These are phyloP conservation scores for Henricia sp. DNA, from an alignment of 53 echinoderm and acorn worm species.

Conservation along the genomic window DNA sequence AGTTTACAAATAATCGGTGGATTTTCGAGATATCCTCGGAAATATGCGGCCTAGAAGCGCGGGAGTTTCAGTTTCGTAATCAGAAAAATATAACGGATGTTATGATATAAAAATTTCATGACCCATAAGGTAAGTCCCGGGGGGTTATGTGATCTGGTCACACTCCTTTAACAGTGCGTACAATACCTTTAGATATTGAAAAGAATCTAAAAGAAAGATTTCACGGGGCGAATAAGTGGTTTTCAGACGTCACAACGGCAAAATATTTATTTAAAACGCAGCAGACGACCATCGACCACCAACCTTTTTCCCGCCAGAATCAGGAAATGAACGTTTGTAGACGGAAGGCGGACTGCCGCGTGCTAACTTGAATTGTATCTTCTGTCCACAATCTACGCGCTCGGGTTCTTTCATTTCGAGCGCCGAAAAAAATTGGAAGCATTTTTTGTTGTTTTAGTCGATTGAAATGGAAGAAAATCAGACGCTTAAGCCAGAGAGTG, in stretches of 20 bases:
- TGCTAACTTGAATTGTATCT: background rate
- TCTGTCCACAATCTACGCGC: background rate
- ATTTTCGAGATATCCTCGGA: too few relatives aligned
- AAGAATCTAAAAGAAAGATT: too few relatives aligned
- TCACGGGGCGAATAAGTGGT: too few relatives aligned
- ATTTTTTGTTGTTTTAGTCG: background rate
- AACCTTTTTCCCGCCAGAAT: background rate
- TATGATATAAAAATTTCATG: too few relatives aligned
- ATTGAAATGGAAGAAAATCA: conserved; percentile 4
- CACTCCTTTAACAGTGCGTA: too few relatives aligned
- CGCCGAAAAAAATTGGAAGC: background rate
- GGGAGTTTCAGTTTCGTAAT: too few relatives aligned
- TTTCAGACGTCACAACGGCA: background rate
- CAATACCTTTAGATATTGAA: too few relatives aligned
- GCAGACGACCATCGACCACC: background rate
- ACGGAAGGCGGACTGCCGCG: conserved; percentile 10
- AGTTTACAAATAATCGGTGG: too few relatives aligned
- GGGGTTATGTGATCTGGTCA: too few relatives aligned
- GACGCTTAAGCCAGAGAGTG: background rate
- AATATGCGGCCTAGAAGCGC: too few relatives aligned
- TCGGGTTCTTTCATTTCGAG: background rate
- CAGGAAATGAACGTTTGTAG: conserved; percentile 30
- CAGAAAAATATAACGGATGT: too few relatives aligned
- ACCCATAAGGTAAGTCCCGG: too few relatives aligned
- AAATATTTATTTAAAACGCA: conserved; percentile 33